phyloP scores from a whole-genome alignment of 2,113 vertebrate genomes.

The Cyprinodon tularosa region DNA sequence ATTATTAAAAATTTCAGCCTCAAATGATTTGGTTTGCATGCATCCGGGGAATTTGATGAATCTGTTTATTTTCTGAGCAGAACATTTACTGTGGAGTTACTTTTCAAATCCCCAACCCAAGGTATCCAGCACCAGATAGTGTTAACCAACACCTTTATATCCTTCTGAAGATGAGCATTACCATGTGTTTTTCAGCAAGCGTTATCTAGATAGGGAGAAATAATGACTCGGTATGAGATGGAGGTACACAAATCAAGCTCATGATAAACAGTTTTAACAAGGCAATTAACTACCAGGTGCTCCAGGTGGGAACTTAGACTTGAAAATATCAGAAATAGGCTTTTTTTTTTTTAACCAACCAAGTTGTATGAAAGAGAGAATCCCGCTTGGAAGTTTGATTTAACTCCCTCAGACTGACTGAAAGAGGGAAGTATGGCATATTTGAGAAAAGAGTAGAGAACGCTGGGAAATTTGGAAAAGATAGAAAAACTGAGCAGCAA shows the following conservation, averaged over 20 bases:
- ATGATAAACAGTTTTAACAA: conserved; percentile 6
- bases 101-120: conserved; percentile 16
- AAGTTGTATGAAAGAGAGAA: conserved; percentile 58
- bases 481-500: conserved; percentile 22
- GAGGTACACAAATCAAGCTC: conserved; percentile 4
- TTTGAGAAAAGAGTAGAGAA: conserved; percentile 69
- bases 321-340: conserved; percentile 7
- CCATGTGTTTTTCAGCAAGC: conserved; percentile 65
- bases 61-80: conserved; percentile 30
- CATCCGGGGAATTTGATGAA: neutral
- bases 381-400: conserved; percentile 79
- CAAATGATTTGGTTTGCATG: neutral
- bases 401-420: conserved; percentile 78
- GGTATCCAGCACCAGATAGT: conserved; percentile 35
- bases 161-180: conserved; percentile 47
- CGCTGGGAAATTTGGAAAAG: conserved; percentile 19
- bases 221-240: conserved; percentile 19
- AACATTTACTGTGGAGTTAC: conserved; percentile 17
- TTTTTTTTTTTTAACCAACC: conserved; percentile 25
- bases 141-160: conserved; percentile 10
- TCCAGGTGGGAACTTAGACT: neutral
- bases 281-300: neutral
- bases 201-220: conserved; percentile 46
- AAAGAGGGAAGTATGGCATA: conserved; percentile 74
- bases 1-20: neutral